A percentile compares a stretch with the other conserved stretches of the same genome.
Evolutionary conservation across 1,140 invertebrate species (phyloP).

Genomic region (Nephila pilipes): DNA sequence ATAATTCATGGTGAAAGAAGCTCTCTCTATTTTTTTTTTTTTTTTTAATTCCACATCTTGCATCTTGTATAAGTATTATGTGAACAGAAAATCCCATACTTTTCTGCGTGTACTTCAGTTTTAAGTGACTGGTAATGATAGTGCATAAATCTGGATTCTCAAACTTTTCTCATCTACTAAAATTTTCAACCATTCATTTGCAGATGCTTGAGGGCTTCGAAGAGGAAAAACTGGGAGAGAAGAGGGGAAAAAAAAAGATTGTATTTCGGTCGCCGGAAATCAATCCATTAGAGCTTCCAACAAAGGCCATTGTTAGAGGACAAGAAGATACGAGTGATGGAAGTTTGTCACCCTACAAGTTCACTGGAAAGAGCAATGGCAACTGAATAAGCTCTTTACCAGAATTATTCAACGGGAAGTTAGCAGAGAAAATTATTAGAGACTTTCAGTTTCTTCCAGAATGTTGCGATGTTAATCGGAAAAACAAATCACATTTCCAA

Average conservation of each 20-base stretch:
- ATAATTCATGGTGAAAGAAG: no score
- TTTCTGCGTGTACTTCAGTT: background rate
- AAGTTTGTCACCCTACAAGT: background rate
- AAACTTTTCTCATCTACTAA: background rate
- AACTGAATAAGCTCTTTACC: background rate
- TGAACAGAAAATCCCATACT: background rate
- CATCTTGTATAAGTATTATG: background rate
- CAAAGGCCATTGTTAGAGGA: slow-evolving; percentile 47
- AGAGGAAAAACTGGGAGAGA: background rate
- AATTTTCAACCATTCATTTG: background rate
- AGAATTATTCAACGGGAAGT: background rate
- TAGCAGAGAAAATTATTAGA: background rate
- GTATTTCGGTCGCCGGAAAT: slow-evolving; percentile 22
- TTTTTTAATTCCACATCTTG: no score
- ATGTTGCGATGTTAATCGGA: no score
- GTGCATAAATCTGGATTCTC: background rate
- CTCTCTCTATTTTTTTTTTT: no score
- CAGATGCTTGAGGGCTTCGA: background rate
- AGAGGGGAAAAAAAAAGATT: background rate
- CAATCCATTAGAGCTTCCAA: slow-evolving; percentile 48
- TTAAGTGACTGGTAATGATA: background rate
- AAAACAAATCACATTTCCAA: no score
- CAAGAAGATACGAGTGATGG: background rate
- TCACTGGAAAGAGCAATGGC: background rate
- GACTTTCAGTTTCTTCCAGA: no score